Percentiles rank a stretch among this genome's conserved stretches.
Evolutionary conservation across 2,888 invertebrate species (phyloP).

Genomic region (Phorcus lineatus): DNA sequence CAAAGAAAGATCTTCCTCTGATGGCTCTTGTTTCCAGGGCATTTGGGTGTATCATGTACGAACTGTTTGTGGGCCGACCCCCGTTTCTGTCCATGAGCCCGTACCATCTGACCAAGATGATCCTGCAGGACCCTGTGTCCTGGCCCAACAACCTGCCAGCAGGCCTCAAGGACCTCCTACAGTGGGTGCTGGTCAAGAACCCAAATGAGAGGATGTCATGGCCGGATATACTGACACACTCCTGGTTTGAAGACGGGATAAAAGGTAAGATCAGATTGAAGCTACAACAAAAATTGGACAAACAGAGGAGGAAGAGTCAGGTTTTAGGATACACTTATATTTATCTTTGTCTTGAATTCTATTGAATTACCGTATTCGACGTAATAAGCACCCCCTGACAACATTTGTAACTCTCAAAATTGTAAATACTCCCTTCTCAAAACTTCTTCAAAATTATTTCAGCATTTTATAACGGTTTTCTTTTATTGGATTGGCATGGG

Average conservation of each 20-base stretch:
- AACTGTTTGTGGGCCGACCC: conserved; percentile 3
- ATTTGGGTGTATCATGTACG: conserved; percentile 2
- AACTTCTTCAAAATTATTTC: no score
- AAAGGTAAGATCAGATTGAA: neutral
- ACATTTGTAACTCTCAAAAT: no score
- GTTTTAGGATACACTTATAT: no score
- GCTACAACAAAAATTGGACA: no score
- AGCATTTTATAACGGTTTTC: no score
- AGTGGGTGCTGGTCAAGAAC: neutral
- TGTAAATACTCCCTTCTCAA: no score
- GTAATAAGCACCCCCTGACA: no score
- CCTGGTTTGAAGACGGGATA: neutral
- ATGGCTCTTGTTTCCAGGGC: neutral
- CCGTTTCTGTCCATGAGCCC: conserved; percentile 10
- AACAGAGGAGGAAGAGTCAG: no score
- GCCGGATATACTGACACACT: neutral
- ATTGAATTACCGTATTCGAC: no score
- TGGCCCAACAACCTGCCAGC: neutral
- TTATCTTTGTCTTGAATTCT: no score
- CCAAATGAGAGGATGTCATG: neutral
- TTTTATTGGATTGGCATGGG: no score
- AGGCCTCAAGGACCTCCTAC: conserved; percentile 10
- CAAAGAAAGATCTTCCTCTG: no score
- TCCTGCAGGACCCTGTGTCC: neutral
- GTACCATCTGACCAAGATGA: neutral